Conservation (phyloP, 2,888 invertebrate genomes). For the Ceratothoa steindachneri region DNA sequence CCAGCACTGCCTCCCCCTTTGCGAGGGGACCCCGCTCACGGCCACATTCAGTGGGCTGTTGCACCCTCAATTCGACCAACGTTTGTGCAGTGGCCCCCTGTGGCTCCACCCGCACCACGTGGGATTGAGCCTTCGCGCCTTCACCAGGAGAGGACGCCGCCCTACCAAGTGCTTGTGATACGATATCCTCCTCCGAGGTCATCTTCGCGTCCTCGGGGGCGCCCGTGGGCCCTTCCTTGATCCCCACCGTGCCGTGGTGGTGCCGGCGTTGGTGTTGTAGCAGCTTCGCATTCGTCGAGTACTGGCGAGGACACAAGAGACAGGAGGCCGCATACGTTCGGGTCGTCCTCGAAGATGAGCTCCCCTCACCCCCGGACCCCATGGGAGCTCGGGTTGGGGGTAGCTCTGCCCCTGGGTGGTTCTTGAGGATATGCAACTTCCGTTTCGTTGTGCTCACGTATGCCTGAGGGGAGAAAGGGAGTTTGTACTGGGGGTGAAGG, state of each 20-base stretch:
- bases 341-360: conserved; percentile 64
- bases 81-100: neutral
- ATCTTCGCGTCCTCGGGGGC: neutral
- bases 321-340: conserved; percentile 54
- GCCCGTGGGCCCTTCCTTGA: neutral
- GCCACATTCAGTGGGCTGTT: neutral
- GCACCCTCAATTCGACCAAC: neutral
- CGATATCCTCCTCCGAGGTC: neutral
- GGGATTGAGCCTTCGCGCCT: neutral
- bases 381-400: conserved; percentile 54
- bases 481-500: too few species aligned
- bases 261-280: conserved; percentile 57
- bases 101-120: neutral
- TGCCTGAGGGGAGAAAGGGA: conserved; percentile 55
- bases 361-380: conserved; percentile 65
- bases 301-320: conserved; percentile 79
- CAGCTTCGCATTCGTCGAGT: conserved; percentile 68
- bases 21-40: neutral
- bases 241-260: conserved; percentile 50
- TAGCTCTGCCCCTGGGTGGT: conserved; percentile 73
- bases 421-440: conserved; percentile 73
- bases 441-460: conserved; percentile 81
- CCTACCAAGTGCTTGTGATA: neutral
- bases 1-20: neutral
- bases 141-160: too few species aligned